Conservation (phyloP, 1,140 invertebrate genomes). For the Cherax destructor region DNA sequence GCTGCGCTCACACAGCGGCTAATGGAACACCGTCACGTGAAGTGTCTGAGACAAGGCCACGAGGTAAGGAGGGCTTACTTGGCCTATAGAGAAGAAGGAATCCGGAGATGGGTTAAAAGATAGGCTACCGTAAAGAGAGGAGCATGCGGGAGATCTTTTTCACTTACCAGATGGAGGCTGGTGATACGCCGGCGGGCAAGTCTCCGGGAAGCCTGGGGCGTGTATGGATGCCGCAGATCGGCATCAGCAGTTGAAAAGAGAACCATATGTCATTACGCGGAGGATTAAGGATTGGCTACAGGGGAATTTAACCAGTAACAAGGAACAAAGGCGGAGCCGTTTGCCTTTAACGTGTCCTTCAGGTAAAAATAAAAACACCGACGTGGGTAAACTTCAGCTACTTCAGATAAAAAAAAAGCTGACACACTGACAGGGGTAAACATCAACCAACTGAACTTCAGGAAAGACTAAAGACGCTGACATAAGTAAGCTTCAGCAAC, state of each 20-base stretch:
- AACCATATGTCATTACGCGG: not conserved
- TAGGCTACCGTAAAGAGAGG: not conserved
- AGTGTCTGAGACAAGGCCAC: conserved; percentile 40
- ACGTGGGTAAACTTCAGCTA: too few species aligned
- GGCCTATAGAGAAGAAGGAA: not conserved
- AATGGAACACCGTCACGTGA: conserved; percentile 53
- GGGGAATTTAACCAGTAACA: not conserved
- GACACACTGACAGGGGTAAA: too few species aligned
- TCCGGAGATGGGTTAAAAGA: not conserved
- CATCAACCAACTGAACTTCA: too few species aligned
- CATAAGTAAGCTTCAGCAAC: too few species aligned
- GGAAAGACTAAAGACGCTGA: too few species aligned
- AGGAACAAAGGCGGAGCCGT: too few species aligned
- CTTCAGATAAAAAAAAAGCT: too few species aligned
- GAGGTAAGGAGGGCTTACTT: not conserved
- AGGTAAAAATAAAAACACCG: too few species aligned
- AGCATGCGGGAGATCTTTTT: conserved; percentile 16
- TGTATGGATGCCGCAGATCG: not conserved
- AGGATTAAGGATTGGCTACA: not conserved
- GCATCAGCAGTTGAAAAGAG: not conserved
- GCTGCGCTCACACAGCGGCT: conserved; percentile 53
- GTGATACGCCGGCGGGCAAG: not conserved
- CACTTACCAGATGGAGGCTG: conserved; percentile 11
- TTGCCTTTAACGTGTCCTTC: too few species aligned
- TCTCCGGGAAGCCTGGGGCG: not conserved